A percentile compares a stretch with the other conserved stretches of the same genome.
Evolutionary conservation across 2,797 vertebrate genomes (phyloP).

Genomic region (Micrastur ruficollis): DNA sequence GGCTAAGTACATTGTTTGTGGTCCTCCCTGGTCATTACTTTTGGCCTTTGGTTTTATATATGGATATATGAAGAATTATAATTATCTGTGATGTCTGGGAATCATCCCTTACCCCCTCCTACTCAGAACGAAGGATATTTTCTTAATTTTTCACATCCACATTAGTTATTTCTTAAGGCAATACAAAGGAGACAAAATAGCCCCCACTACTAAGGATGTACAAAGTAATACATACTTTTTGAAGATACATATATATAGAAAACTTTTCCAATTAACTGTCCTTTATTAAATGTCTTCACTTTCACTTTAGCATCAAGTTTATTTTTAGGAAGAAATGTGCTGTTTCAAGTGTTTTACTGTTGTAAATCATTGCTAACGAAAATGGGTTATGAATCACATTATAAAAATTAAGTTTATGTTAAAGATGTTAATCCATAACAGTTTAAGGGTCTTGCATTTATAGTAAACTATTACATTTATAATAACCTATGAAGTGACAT

Average conservation of each 20-base stretch:
- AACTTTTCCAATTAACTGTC: background rate
- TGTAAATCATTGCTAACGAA: background rate
- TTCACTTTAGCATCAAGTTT: background rate
- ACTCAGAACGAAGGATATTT: background rate
- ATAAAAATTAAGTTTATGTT: background rate
- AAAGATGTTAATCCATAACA: background rate
- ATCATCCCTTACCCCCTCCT: background rate
- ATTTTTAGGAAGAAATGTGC: background rate
- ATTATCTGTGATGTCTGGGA: background rate
- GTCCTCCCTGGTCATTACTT: background rate
- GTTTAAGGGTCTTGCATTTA: background rate
- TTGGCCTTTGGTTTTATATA: background rate
- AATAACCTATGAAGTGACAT: background rate
- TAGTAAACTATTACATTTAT: background rate
- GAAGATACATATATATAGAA: background rate
- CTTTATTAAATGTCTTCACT: background rate
- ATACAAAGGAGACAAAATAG: background rate
- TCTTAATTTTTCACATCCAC: background rate
- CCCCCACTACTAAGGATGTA: background rate
- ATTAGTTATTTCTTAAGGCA: background rate
- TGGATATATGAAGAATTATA: background rate
- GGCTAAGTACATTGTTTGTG: background rate
- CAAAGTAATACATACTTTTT: background rate
- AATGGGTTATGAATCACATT: background rate
- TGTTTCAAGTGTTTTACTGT: background rate